phyloP scores from a whole-genome alignment of 2,797 vertebrate species.

The Sebastes flavidus region DNA sequence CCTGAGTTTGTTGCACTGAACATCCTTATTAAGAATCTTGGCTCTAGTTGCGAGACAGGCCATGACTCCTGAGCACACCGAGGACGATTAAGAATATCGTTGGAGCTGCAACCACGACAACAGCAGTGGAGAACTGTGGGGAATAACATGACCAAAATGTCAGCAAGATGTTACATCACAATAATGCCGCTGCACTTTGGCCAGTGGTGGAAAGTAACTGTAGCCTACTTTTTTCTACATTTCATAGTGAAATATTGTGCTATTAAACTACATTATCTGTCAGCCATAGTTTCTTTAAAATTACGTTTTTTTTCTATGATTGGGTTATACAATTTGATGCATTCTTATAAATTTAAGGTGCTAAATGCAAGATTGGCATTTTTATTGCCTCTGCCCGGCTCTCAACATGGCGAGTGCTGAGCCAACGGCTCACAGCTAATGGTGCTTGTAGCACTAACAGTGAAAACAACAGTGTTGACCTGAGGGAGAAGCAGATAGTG shows the following conservation, averaged over 20 bases:
- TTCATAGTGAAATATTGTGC: not conserved
- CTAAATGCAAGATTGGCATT: not conserved
- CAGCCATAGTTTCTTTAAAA: not conserved
- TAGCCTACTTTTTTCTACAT: not conserved
- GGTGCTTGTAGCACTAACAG: no score
- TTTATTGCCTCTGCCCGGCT: no score
- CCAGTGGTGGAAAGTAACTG: not conserved
- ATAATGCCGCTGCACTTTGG: not conserved
- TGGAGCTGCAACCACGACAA: slow-evolving; percentile 66
- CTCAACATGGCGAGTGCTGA: no score
- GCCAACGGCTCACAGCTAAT: no score
- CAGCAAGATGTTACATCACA: not conserved
- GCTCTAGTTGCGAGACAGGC: slow-evolving; percentile 22
- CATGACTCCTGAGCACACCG: slow-evolving; percentile 40
- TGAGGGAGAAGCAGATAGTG: no score
- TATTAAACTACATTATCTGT: not conserved
- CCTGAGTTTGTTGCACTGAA: not conserved
- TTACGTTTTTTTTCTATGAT: not conserved
- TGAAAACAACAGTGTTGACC: no score
- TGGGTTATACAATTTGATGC: not conserved
- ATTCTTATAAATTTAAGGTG: not conserved
- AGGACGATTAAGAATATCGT: slow-evolving; percentile 55
- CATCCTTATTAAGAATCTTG: not conserved
- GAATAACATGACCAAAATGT: slow-evolving; percentile 7
- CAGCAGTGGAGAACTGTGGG: slow-evolving; percentile 65